Conservation (phyloP, 2,797 vertebrate species). For the Sebastes reedi region DNA sequence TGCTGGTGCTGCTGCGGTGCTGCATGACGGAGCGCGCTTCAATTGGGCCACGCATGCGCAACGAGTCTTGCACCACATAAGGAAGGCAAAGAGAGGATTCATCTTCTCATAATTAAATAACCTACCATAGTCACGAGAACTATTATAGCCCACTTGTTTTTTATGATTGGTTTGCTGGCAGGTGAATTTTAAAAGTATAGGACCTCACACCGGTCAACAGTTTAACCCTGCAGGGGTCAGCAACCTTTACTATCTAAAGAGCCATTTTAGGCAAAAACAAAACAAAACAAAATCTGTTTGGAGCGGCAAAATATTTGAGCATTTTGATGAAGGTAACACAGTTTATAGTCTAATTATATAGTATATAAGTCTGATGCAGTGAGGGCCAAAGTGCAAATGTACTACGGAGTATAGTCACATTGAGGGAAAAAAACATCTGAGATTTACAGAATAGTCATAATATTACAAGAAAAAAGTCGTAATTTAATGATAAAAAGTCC, state of each 20-base stretch:
- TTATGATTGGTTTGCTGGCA: background rate
- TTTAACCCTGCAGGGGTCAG: too few species aligned
- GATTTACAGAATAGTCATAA: too few species aligned
- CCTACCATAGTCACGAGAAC: background rate
- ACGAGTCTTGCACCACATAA: background rate
- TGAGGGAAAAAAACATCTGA: too few species aligned
- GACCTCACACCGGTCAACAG: background rate
- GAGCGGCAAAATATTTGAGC: accelerated
- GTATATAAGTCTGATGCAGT: too few species aligned
- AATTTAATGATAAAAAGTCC: too few species aligned
- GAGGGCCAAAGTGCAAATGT: too few species aligned
- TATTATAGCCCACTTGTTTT: background rate
- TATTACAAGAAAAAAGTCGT: too few species aligned
- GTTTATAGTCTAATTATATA: too few species aligned
- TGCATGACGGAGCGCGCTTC: background rate
- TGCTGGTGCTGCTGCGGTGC: background rate
- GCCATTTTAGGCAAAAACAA: too few species aligned
- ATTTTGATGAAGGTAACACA: too few species aligned
- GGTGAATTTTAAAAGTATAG: background rate
- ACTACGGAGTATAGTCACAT: accelerated
- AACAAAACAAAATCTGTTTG: too few species aligned
- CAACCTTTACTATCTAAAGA: too few species aligned
- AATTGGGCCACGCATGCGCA: background rate
- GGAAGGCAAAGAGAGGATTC: background rate
- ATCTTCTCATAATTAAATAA: background rate